Base-by-base conservation (phyloP, 2,888 invertebrate genomes). In the Cancer borealis region DNA sequence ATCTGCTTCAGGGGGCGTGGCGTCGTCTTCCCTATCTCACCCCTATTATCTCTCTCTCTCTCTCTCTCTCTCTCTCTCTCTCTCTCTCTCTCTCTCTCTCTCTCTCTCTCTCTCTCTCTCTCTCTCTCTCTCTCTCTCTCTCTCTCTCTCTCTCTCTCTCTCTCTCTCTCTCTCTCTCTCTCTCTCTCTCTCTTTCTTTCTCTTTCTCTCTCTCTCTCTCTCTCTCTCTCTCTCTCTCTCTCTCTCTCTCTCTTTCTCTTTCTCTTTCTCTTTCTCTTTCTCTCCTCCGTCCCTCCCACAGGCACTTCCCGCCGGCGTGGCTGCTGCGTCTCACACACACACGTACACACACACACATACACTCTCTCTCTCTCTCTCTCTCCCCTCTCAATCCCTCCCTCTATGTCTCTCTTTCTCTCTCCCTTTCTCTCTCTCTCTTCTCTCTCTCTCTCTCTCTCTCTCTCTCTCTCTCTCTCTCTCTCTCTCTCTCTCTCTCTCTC, bases 41-140 rank as follows among this genome's bases (percentile, higher is more conserved):
- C 39, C 39, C 39, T 39, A 39, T 39, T n/a, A n/a, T n/a, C n/a
- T n/a, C n/a, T n/a, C n/a, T n/a, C n/a, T n/a, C n/a, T n/a, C n/a
- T n/a, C n/a, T n/a, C n/a, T n/a, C n/a, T n/a, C n/a, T 54, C 54
- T 54, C 54, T 54, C 54, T 54, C 54, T 39, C 84, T 84, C 39
- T 84, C 84, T 84, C 84, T 88, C 88, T 88, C 88, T 46, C 46
- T 46, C 88, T 88, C 88, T 66, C 66, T 66, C 66, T 66, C 66
- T 66, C 66, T 66, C 66, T 66, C 66, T 66, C 66, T 66, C 66
- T 66, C 66, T 66, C 66, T 66, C 66, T 66, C 66, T 66, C 66
- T 66, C 66, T 66, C 66, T 66, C 66, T 66, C 66, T 66, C 66
- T 66, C 66, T 66, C 66, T 66, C 66, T 66, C 66, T 66, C 66